These are phyloP conservation scores for Dynastes hyllus DNA, from an alignment of 2,888 invertebrate species.

Conservation along the genomic window DNA sequence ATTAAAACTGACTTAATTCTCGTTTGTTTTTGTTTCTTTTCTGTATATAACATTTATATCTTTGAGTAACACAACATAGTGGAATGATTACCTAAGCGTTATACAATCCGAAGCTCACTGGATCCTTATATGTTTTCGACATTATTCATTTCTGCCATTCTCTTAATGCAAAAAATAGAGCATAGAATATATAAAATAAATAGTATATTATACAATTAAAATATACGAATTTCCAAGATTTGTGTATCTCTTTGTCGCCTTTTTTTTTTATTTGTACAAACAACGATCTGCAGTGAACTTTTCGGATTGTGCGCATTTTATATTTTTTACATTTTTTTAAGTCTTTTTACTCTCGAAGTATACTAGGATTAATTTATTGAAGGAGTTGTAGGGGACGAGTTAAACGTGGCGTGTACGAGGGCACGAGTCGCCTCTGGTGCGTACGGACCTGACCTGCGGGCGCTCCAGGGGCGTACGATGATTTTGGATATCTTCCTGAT, in stretches of 20 bases:
- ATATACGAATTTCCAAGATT: slow-evolving; percentile 13
- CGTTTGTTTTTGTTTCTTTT: slow-evolving; percentile 20
- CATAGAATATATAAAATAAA: neutral
- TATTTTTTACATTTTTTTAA: slow-evolving; percentile 61
- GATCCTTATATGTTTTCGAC: neutral
- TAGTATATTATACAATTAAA: neutral
- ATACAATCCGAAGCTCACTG: slow-evolving; percentile 46
- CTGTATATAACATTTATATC: slow-evolving; percentile 14
- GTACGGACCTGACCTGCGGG: slow-evolving; percentile 68
- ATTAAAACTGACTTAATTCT: slow-evolving; percentile 15
- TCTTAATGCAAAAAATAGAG: slow-evolving; percentile 55
- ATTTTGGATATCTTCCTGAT: slow-evolving; percentile 57
- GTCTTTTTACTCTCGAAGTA: slow-evolving; percentile 71
- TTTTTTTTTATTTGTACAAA: slow-evolving; percentile 29
- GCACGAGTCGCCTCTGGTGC: slow-evolving; percentile 62
- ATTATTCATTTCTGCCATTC: slow-evolving; percentile 43
- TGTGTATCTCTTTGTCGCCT: slow-evolving; percentile 13
- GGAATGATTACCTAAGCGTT: slow-evolving; percentile 67
- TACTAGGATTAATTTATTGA: slow-evolving; percentile 62
- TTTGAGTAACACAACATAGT: slow-evolving; percentile 51
- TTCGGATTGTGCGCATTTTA: slow-evolving; percentile 51
- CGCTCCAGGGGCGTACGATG: slow-evolving; percentile 61
- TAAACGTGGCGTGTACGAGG: slow-evolving; percentile 54
- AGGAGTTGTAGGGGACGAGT: slow-evolving; percentile 36
- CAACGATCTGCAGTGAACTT: slow-evolving; percentile 55